Conservation (phyloP, 2,888 invertebrate species). For the Homarus gammarus region DNA sequence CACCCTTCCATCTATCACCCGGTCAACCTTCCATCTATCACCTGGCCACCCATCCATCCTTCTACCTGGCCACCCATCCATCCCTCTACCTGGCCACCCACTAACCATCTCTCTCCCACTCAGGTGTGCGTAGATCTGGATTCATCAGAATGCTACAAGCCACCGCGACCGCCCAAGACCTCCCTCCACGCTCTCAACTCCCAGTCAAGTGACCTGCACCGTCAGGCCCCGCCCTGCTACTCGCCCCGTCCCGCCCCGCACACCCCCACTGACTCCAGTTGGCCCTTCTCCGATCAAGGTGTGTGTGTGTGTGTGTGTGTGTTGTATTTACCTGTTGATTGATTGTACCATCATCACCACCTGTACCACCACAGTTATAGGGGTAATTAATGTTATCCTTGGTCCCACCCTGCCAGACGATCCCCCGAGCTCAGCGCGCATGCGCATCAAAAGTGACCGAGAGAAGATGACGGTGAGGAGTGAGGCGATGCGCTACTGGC, state of each 20-base stretch:
- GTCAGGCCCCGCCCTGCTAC: not conserved
- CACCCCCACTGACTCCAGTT: not conserved
- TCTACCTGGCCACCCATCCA: not conserved
- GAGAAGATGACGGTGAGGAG: slow-evolving; percentile 74
- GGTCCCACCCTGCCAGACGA: slow-evolving; percentile 15
- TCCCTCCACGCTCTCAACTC: not conserved
- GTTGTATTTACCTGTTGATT: not conserved
- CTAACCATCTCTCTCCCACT: no score
- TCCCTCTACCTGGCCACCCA: not conserved
- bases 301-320: not conserved
- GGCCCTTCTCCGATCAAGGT: not conserved
- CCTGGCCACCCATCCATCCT: no score
- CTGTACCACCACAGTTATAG: not conserved
- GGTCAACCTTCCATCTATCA: no score
- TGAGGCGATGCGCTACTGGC: slow-evolving; percentile 75
- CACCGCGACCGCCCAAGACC: slow-evolving; percentile 68
- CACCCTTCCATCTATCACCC: not conserved
- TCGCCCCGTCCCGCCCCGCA: not conserved
- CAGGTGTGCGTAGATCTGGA: slow-evolving; percentile 72
- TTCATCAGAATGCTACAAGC: slow-evolving; percentile 66
- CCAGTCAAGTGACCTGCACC: not conserved
- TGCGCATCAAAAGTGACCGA: slow-evolving; percentile 65
- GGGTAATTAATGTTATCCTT: not conserved
- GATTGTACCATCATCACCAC: no score
- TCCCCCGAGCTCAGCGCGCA: slow-evolving; percentile 55